phyloP scores from a whole-genome alignment of 2,888 invertebrate genomes.

The Diaphora mendica region DNA sequence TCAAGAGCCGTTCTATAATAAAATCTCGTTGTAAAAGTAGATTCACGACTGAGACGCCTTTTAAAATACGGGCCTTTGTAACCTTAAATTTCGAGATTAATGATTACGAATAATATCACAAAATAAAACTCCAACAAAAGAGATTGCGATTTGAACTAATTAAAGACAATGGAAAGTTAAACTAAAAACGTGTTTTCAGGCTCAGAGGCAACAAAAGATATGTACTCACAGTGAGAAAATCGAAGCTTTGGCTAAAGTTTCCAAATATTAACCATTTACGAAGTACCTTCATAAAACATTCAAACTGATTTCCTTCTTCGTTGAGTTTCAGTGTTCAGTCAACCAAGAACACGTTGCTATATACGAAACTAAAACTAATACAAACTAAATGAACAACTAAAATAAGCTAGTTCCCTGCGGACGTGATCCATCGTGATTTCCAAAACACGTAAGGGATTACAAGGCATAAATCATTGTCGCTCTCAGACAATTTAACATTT shows the following conservation, averaged over 20 bases:
- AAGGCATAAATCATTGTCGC: constrained; percentile 28
- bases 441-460: constrained; percentile 23
- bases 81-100: too few relatives aligned
- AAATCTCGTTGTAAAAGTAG: too few relatives aligned
- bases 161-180: not conserved
- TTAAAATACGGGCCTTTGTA: too few relatives aligned
- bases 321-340: not conserved
- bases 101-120: too few relatives aligned
- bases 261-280: not conserved
- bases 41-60: too few relatives aligned
- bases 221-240: not conserved
- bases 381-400: constrained; percentile 21
- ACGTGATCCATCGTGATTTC: constrained; percentile 19
- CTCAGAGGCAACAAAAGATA: not conserved
- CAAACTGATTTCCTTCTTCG: constrained; percentile 27
- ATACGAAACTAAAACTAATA: constrained; percentile 18
- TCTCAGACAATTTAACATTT: not conserved
- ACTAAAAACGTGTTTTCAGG: not conserved
- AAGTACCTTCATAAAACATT: constrained; percentile 29
- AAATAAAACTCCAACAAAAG: not conserved
- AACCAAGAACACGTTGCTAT: constrained; percentile 7
- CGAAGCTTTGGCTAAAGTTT: constrained; percentile 23
- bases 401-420: constrained; percentile 33
- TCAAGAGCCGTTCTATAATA: too few relatives aligned
- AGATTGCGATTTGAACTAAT: not conserved